phyloP scores from a whole-genome alignment of 2,113 vertebrate genomes.

The Triplophysa rosa region DNA sequence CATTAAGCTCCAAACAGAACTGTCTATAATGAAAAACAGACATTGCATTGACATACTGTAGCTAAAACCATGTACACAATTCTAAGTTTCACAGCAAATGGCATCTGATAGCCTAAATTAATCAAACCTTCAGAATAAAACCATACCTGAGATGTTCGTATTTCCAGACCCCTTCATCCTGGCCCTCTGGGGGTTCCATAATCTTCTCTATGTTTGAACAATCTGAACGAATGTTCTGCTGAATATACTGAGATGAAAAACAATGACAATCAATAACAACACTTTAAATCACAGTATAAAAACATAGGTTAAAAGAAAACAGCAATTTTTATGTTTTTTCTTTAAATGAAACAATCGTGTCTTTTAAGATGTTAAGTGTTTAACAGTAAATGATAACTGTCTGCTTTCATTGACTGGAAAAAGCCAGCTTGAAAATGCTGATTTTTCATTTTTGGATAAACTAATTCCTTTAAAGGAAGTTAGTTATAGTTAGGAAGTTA shows the following conservation, averaged over 20 bases:
- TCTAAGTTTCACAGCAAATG: background rate
- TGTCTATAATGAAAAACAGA: constrained; percentile 76
- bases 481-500: too few relatives aligned
- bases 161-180: constrained; percentile 99
- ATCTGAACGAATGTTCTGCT: constrained; percentile 96
- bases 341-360: too few relatives aligned
- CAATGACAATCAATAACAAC: background rate
- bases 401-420: too few relatives aligned
- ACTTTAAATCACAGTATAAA: background rate
- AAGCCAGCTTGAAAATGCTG: too few relatives aligned
- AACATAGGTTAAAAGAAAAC: background rate
- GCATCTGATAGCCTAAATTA: background rate
- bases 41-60: background rate
- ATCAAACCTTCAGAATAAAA: background rate
- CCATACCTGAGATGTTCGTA: constrained; percentile 96
- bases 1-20: constrained; percentile 98
- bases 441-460: too few relatives aligned
- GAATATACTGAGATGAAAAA: constrained; percentile 85
- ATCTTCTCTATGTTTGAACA: constrained; percentile 99
- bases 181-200: constrained; percentile 96
- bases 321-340: background rate
- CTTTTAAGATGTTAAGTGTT: too few relatives aligned
- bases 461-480: too few relatives aligned
- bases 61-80: background rate
- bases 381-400: too few relatives aligned